These are phyloP conservation scores for Parauchenoglanis ngamensis DNA, from an alignment of 2,797 vertebrate species.

Conservation along the genomic window DNA sequence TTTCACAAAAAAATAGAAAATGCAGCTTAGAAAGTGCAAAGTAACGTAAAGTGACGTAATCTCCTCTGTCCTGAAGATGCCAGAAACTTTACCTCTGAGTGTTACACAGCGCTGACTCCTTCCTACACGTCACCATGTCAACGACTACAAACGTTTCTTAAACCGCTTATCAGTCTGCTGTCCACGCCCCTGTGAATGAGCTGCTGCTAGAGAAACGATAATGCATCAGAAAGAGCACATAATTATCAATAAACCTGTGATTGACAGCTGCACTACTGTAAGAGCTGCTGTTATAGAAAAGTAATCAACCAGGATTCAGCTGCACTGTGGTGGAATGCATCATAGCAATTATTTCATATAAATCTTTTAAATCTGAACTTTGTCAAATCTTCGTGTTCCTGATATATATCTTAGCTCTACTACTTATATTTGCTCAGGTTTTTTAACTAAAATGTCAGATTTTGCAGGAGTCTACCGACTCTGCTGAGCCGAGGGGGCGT, in stretches of 20 bases:
- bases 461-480: neutral
- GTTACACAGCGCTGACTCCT: neutral
- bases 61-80: neutral
- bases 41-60: neutral
- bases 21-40: neutral
- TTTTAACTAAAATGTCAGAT: neutral
- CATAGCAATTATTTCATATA: neutral
- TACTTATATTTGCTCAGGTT: neutral
- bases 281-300: neutral
- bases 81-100: neutral
- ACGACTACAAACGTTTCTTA: neutral
- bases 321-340: neutral
- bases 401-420: neutral
- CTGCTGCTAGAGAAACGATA: neutral
- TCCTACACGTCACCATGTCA: neutral
- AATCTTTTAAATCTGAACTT: neutral
- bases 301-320: neutral
- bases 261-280: neutral
- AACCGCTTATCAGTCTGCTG: neutral
- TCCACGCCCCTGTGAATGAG: neutral
- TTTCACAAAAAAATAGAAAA: neutral
- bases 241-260: neutral
- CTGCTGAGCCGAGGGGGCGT: too few species aligned
- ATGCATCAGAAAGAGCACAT: neutral
- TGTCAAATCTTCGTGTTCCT: neutral